Evolutionary conservation across 2,797 vertebrate genomes (phyloP), one percentile per base, ranked within the genome.

Genomic region (Acrossocheilus fasciatus): DNA sequence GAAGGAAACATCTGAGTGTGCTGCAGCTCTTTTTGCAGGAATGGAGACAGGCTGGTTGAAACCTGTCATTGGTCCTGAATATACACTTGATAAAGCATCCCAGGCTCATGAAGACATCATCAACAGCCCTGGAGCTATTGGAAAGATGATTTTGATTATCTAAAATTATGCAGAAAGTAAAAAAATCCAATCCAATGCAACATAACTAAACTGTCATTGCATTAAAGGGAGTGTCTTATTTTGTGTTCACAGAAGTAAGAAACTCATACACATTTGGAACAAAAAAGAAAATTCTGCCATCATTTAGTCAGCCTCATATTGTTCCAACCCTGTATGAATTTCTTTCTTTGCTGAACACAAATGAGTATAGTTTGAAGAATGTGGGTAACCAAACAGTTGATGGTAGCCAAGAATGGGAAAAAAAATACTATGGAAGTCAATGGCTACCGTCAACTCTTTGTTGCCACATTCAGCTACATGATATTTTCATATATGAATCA

Each of bases 21-120:
- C 94, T 0, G 91, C 95, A 0, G 92, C 94, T 0, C 41, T 98
- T 45, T 94, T 91, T 12, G 92, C 95, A 1, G 98, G 98, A 34
- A 94, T 97, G 90, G 97, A 98, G 79, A 90, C 93, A 34, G 97
- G 97, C 43, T 99, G 97, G 98, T 90, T 99, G 92, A 95, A 83
- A 62, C 98, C 98, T 0, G 75, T 83, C 0, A 90, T 97, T 1
- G 97, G 98, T 36, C 83, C 90, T 2, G 92, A 94, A 82, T 98
- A 97, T 84, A 91, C 94, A 0, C 89, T 99, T 47, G 96, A 97
- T 73, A 92, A 96, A 26, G 97, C 87, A 0, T 90, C 87, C 11
- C 90, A 97, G 86, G 97, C 98, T 59, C 98, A 99, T 26, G 92
- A 96, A 52, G 95, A 98, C 87, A 97, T 99, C 84, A 98, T 99